Evolutionary conservation across 1,140 invertebrate genomes (phyloP).

Genomic region (Aporrectodea caliginosa): DNA sequence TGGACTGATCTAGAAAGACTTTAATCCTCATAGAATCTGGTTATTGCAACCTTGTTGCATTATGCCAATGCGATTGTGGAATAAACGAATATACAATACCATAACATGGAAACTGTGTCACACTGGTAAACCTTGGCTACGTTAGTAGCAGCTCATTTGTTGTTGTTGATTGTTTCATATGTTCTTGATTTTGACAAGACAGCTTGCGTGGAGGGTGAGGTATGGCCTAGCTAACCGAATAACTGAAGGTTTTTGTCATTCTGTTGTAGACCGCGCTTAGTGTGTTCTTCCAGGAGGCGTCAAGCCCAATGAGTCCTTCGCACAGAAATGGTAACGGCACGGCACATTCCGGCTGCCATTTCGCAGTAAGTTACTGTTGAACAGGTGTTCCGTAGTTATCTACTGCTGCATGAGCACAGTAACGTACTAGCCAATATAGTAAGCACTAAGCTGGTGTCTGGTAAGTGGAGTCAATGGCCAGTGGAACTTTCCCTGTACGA

Average conservation of each 20-base stretch:
- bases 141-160: neutral
- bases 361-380: neutral
- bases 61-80: neutral
- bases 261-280: neutral
- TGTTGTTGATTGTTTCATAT: neutral
- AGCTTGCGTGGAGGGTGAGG: too few species aligned
- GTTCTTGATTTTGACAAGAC: neutral
- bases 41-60: too few species aligned
- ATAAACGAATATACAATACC: neutral
- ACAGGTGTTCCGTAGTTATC: conserved; percentile 18
- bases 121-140: neutral
- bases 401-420: too few species aligned
- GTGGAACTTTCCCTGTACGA: too few species aligned
- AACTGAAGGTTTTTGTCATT: neutral
- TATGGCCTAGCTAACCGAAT: too few species aligned
- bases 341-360: neutral
- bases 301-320: neutral
- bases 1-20: too few species aligned
- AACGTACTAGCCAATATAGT: too few species aligned
- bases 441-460: too few species aligned
- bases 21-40: too few species aligned
- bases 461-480: too few species aligned
- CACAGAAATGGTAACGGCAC: neutral
- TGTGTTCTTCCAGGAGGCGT: neutral
- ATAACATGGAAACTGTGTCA: too few species aligned